Conservation (phyloP, 2,888 invertebrate species). For the Harpagoxenus sublaevis region DNA sequence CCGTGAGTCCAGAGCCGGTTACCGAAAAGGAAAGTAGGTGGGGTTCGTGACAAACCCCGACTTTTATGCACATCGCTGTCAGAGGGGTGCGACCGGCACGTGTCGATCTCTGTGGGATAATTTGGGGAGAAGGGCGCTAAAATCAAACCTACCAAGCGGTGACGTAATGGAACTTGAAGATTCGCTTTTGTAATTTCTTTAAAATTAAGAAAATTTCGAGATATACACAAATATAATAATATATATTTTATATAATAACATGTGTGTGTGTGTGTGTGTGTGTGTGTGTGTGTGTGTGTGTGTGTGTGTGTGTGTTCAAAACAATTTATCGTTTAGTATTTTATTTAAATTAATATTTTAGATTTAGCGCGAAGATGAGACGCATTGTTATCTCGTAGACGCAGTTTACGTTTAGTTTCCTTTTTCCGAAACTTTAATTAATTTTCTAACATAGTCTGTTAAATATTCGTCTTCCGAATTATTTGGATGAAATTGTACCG, state of each 20-base stretch:
- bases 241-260: background rate
- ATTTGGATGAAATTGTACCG: background rate
- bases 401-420: background rate
- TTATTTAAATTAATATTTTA: background rate
- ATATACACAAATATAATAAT: background rate
- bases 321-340: background rate
- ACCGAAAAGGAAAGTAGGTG: conserved; percentile 49
- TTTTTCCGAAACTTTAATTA: background rate
- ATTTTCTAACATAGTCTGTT: background rate
- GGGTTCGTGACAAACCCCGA: conserved; percentile 61
- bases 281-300: too few species aligned
- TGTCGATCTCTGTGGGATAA: conserved; percentile 85
- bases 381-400: background rate
- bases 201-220: background rate
- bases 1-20: conserved; percentile 72
- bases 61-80: conserved; percentile 69
- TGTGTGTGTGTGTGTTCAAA: too few species aligned
- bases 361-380: background rate
- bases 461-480: background rate
- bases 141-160: conserved; percentile 77
- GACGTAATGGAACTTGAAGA: conserved; percentile 26
- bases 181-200: background rate
- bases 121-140: conserved; percentile 78
- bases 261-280: too few species aligned
- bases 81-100: conserved; percentile 82